Evolutionary conservation across 2,113 vertebrate genomes (phyloP).

Genomic region (Ceuthmochares aereus): DNA sequence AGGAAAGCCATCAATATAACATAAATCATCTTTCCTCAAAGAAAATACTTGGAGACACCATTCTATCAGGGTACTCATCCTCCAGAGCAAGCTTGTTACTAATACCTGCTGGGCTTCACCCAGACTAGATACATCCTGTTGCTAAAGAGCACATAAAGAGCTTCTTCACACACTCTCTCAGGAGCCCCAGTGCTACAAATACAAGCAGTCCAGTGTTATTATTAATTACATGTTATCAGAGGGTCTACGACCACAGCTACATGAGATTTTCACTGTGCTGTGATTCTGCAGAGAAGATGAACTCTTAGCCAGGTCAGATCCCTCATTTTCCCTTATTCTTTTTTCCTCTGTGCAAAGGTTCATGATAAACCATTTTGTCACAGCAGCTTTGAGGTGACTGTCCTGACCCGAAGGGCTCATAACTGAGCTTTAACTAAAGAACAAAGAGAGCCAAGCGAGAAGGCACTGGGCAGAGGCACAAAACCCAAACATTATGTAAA

Average conservation of each 20-base stretch:
- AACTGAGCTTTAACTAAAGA: neutral
- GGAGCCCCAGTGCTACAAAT: neutral
- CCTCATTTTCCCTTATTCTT: neutral
- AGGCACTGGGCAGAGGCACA: neutral
- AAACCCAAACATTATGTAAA: neutral
- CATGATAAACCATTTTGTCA: neutral
- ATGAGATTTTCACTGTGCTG: neutral
- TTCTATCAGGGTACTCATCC: neutral
- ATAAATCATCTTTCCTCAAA: neutral
- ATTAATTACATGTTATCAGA: conserved; percentile 8
- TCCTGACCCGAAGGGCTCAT: neutral
- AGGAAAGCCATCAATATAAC: accelerated
- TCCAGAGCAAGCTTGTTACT: neutral
- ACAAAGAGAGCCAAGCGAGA: neutral
- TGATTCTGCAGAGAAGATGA: neutral
- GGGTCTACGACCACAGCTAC: neutral
- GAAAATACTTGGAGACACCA: neutral
- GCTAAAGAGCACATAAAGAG: neutral
- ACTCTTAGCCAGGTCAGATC: neutral
- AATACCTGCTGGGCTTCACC: neutral
- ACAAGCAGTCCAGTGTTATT: neutral
- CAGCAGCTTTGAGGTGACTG: neutral
- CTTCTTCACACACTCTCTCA: neutral
- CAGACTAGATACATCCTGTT: neutral
- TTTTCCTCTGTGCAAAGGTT: neutral